Evolutionary conservation across 2,113 vertebrate species (phyloP).

Genomic region (Triplophysa tibetana): DNA sequence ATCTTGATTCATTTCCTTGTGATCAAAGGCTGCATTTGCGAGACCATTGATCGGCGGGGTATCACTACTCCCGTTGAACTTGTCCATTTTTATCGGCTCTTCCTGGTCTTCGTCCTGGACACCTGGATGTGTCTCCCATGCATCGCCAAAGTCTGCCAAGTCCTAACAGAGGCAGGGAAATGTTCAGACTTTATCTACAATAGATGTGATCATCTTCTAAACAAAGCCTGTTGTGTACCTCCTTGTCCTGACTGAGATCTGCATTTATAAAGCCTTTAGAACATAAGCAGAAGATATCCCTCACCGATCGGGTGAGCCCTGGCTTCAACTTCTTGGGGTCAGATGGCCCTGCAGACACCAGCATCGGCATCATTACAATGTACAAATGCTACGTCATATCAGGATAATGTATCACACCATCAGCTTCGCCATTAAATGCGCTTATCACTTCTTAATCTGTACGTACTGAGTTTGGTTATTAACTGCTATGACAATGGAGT

Average conservation of each 20-base stretch:
- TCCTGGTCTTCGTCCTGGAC: constrained; percentile 37
- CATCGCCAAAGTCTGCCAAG: constrained; percentile 44
- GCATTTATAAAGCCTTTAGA: constrained; percentile 64
- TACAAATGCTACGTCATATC: too few relatives aligned
- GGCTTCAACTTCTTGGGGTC: constrained; percentile 74
- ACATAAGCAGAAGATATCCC: constrained; percentile 80
- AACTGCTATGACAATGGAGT: too few relatives aligned
- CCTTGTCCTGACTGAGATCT: constrained; percentile 19
- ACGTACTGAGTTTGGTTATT: too few relatives aligned
- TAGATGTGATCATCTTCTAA: background rate
- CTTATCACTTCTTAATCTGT: too few relatives aligned
- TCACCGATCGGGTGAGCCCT: constrained; percentile 74
- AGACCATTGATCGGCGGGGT: constrained; percentile 67
- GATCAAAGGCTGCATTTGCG: constrained; percentile 63
- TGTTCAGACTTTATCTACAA: background rate
- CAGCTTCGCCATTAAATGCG: too few relatives aligned
- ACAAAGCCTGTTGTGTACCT: constrained; percentile 29
- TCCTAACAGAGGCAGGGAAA: constrained; percentile 35
- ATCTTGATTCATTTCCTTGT: constrained; percentile 56
- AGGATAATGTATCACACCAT: too few relatives aligned
- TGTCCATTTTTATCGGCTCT: constrained; percentile 51
- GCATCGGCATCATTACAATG: background rate
- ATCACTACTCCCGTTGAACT: constrained; percentile 51
- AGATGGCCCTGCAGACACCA: constrained; percentile 64
- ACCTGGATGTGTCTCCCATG: constrained; percentile 41